Base-by-base conservation (phyloP, 2,113 vertebrate species). In the Choloepus hoffmanni region DNA sequence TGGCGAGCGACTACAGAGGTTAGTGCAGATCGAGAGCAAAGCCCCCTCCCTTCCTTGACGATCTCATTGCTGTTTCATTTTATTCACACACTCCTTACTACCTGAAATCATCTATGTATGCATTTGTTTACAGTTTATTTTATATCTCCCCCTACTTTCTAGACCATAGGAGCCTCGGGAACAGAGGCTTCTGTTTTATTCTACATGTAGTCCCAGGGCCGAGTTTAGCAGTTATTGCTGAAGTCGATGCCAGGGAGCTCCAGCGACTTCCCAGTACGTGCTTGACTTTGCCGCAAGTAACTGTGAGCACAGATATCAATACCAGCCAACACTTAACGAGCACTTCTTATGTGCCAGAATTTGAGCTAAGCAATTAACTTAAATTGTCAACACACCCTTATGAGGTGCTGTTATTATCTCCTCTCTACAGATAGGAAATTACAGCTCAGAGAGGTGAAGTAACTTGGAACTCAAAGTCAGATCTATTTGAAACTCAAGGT, bases 341-440 rank as follows among this genome's bases (percentile, higher is more conserved):
- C 30, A 83, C 24, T 63, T 89, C 79, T 15, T 43, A 18, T 10
- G 48, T 40, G 76, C 7, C 67, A 48, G 5, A 45, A 63, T 86
- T 43, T 81, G 55, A 95, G 62, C n/a, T 83, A 76, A 93, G 50
- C 53, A 72, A 43, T 53, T 79, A 60, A 67, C 92, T 94, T 45
- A 89, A 89, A 50, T 77, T 85, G n/a, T 70, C 74, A 48, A 3
- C 65, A 72, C 50, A 82, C 76, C 4, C 70, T 24, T 50, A 24
- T 86, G 55, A 65, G 26, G 23, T 55, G 2, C n/a, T 60, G 30
- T 70, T 72, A 8, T 26, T 55, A 74, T 92, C 67, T 94, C 10
- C 18, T 58, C 26, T 81, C 86, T 82, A 63, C 11, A 60, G 26
- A 50, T 23, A 85, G 24, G 9, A 83, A 89, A 94, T 83, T 65